Conservation (phyloP, 2,113 vertebrate species). For the Mastomys coucha region DNA sequence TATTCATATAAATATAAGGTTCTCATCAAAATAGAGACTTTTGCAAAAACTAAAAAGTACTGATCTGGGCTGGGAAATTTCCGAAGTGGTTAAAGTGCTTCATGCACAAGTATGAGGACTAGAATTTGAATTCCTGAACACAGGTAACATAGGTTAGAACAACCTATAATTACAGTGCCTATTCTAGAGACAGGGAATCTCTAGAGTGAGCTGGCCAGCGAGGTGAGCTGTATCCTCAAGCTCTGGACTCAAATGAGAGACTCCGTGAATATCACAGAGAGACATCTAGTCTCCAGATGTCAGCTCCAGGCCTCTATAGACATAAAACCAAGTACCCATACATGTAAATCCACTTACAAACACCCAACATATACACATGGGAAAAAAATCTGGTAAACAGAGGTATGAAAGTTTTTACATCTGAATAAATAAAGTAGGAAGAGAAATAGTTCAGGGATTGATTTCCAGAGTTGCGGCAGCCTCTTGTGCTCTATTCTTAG, state of each 20-base stretch:
- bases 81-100: not conserved
- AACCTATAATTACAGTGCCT: not conserved
- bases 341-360: not conserved
- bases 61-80: not conserved
- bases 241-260: not conserved
- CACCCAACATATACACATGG: not conserved
- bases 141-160: not conserved
- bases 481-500: not conserved
- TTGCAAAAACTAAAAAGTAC: not conserved
- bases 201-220: not conserved
- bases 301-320: not conserved
- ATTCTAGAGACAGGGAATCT: too few species aligned
- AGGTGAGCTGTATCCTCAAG: not conserved
- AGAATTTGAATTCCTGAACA: not conserved
- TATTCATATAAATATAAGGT: not conserved
- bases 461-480: not conserved
- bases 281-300: not conserved
- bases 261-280: not conserved
- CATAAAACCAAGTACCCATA: too few species aligned
- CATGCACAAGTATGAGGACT: not conserved
- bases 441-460: not conserved
- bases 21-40: conserved; percentile 38
- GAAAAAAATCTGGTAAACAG: not conserved
- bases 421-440: not conserved
- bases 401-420: not conserved